A percentile compares a stretch with the other conserved stretches of the same genome.
Evolutionary conservation across 2,797 vertebrate genomes (phyloP).

Genomic region (Tenualosa thibaudeaui): DNA sequence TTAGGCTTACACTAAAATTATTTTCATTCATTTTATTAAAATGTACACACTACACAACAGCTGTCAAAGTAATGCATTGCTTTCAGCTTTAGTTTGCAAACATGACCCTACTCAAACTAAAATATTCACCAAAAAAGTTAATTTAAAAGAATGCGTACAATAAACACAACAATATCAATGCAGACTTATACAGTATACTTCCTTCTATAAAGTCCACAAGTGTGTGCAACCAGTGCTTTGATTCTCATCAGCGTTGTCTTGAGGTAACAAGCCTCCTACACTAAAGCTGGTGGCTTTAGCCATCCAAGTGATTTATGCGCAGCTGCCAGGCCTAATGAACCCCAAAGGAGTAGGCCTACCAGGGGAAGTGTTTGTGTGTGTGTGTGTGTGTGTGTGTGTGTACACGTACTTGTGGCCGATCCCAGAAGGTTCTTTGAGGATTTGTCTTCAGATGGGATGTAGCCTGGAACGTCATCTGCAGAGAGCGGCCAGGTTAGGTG

Average conservation of each 20-base stretch:
- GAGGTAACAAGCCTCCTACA: not conserved
- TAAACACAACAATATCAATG: not conserved
- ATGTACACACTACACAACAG: not conserved
- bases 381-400: not conserved
- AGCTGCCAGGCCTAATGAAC: not conserved
- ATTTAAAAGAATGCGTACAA: not conserved
- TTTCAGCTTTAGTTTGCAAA: not conserved
- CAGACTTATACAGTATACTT: not conserved
- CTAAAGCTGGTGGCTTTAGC: not conserved
- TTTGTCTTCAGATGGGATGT: slow-evolving; percentile 89
- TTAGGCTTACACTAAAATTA: not conserved
- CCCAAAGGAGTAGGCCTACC: not conserved
- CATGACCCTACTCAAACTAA: not conserved
- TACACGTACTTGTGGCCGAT: slow-evolving; percentile 92
- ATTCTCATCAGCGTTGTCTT: not conserved
- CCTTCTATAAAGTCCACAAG: not conserved
- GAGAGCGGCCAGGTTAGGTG: slow-evolving; percentile 42
- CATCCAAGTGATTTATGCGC: not conserved
- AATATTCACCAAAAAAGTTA: not conserved
- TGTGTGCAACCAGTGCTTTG: not conserved
- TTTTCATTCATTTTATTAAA: not conserved
- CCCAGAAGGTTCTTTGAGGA: slow-evolving; percentile 94
- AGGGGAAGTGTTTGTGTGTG: not conserved
- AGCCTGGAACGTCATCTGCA: slow-evolving; percentile 90
- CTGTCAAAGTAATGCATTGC: too few species aligned